Evolutionary conservation across 2,888 invertebrate genomes (phyloP).

Genomic region (Cerceris rybyensis): DNA sequence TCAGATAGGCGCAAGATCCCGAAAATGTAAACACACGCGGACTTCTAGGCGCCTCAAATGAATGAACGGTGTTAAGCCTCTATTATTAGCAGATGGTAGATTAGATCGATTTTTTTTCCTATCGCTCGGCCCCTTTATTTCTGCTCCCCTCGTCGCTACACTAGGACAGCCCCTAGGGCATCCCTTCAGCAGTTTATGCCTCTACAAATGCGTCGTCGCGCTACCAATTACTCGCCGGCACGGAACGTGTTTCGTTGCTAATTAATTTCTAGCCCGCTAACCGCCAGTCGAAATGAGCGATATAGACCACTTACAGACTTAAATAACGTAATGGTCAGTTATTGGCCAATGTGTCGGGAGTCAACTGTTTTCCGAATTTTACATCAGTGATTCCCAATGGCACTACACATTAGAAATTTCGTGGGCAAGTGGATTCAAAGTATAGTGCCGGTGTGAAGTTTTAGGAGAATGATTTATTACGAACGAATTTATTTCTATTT

Average conservation of each 20-base stretch:
- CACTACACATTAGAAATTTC: background rate
- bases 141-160: conserved; percentile 51
- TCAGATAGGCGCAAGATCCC: conserved; percentile 6
- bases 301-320: conserved; percentile 5
- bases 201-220: conserved; percentile 78
- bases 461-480: background rate
- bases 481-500: no score
- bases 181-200: conserved; percentile 75
- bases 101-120: conserved; percentile 78
- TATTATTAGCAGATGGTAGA: conserved; percentile 81
- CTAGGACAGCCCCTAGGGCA: conserved; percentile 46
- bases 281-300: conserved; percentile 39
- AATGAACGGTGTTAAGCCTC: conserved; percentile 76
- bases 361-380: conserved; percentile 13
- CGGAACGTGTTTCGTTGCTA: conserved; percentile 73
- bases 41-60: conserved; percentile 61
- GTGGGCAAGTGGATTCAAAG: background rate
- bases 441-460: background rate
- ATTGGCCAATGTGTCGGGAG: conserved; percentile 17
- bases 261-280: conserved; percentile 76
- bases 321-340: conserved; percentile 6
- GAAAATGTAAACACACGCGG: conserved; percentile 49
- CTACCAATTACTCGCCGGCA: conserved; percentile 76
- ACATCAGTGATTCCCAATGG: background rate
- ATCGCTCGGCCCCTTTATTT: conserved; percentile 44